Evolutionary conservation across 2,888 invertebrate species (phyloP), one percentile per base, ranked within the genome.

Genomic region (Agonopterix heracliana): DNA sequence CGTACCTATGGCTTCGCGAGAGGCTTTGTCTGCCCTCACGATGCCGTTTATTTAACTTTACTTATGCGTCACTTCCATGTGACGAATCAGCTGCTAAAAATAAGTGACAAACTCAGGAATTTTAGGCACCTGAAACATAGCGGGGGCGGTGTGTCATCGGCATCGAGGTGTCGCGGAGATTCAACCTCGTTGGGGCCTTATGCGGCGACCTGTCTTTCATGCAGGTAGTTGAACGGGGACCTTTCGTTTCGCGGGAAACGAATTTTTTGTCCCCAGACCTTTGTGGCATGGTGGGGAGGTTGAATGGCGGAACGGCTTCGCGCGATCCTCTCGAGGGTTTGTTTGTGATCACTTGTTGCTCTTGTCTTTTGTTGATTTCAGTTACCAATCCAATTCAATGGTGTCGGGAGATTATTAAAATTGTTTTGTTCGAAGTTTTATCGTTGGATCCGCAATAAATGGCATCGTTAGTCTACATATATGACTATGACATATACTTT

Each of bases 171-270:
- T 41, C 44, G 41, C 26, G 45, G 53, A 58, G 56, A 58, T 53
- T 44, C 51, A 56, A 66, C 63, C 59, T 66, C 61, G 54, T 51
- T 63, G 67, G 59, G 64, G 60, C 60, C 64, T 68, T 67, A 63
- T 66, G 60, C 57, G 55, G 54, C 60, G 64, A 66, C 56, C 60
- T 60, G 62, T 66, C 66, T 72, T 64, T 70, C 58, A 67, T 66
- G 77, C 84, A 86, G 86, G 86, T 86, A 86, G 83, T 70, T 70
- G 62, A 64, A 41, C 47, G 44, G 48, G 41, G 12, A n/a, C n/a
- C n/a, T 38, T 38, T 38, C 9, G 35, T 47, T 50, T 43, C 41
- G 76, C 66, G 66, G 70, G 64, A 58, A 55, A 59, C 60, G 54
- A 56, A 53, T 26, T 83, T 81, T 84, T 83, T 81, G 68, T 68